Evolutionary conservation across 2,888 invertebrate species (phyloP), one percentile per base, ranked within the genome.

Genomic region (Acanthoscelides obtectus): DNA sequence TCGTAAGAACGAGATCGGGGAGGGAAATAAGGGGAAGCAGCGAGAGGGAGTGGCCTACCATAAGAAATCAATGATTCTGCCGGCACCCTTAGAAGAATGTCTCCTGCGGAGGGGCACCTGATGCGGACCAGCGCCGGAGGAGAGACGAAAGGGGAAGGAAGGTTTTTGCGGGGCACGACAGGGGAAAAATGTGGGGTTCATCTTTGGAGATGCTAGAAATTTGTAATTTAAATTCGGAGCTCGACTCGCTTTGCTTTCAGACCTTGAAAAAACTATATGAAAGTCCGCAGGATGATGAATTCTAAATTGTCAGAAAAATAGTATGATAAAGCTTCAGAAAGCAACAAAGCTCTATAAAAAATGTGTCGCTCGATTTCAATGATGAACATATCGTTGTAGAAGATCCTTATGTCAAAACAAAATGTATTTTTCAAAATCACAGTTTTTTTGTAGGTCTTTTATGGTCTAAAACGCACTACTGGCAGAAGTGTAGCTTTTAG

Each of bases 31-130:
- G 78, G 78, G 81, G 81, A 81, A 80, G 81, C 80, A 80, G 79
- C 78, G 75, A 75, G 73, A 77, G 79, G 83, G 83, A 81, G 83
- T 83, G 83, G 83, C 82, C 78, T 82, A 79, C 81, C 79, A 81
- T 83, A 83, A 83, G 83, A 83, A 83, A 83, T 83, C 83, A 82
- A 83, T 83, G 83, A 83, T 82, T 80, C 79, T 77, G 20, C 45
- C 45, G 75, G 78, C 75, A 75, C 77, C 78, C 78, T 77, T 76
- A 75, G 76, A 79, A 79, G 79, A 79, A 79, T 75, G 69, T 74
- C 73, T 73, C 67, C n/a, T 73, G 67, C 67, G 17, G 45, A 45
- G 45, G 45, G 45, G 45, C 45, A 45, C 45, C 45, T 45, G n/a
- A n/a, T n/a, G 45, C 45, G 45, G 45, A 45, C 45, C 45, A 17